Evolutionary conservation across 2,888 invertebrate genomes (phyloP).

Genomic region (Dryomyza anilis): DNA sequence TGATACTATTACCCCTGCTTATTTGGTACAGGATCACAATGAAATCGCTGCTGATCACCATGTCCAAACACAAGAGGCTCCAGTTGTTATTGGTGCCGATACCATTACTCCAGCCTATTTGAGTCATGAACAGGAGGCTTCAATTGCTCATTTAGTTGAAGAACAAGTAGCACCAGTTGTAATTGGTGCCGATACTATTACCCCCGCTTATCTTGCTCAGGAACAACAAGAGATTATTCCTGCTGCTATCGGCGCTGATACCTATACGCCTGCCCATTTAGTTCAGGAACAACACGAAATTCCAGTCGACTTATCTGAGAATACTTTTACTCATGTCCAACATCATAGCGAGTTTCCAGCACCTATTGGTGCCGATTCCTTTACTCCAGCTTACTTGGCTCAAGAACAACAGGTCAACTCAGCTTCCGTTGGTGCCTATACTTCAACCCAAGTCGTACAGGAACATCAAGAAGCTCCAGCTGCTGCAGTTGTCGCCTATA

Average conservation of each 20-base stretch:
- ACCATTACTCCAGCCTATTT: constrained; percentile 2
- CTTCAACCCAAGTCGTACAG: neutral
- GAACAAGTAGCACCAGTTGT: neutral
- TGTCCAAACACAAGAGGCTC: neutral
- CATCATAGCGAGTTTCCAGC: too few relatives aligned
- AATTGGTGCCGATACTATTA: constrained; percentile 6
- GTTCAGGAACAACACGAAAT: too few relatives aligned
- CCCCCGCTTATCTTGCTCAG: neutral
- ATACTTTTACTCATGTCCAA: too few relatives aligned
- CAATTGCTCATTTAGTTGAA: neutral
- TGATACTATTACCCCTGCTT: neutral
- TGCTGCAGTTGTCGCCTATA: neutral
- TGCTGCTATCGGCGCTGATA: neutral
- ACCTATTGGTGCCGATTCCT: neutral
- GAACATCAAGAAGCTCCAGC: neutral
- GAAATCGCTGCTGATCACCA: too few relatives aligned
- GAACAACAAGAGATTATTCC: neutral
- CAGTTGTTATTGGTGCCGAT: neutral
- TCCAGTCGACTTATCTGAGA: too few relatives aligned
- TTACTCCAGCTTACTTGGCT: neutral
- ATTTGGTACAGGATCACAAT: too few relatives aligned
- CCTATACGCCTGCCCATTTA: constrained; percentile 1
- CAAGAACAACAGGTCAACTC: neutral
- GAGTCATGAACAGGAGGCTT: neutral
- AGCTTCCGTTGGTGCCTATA: neutral